Evolutionary conservation across 64 coral and sea anemone species (phyloP).

Genomic region (Montipora sp.): DNA sequence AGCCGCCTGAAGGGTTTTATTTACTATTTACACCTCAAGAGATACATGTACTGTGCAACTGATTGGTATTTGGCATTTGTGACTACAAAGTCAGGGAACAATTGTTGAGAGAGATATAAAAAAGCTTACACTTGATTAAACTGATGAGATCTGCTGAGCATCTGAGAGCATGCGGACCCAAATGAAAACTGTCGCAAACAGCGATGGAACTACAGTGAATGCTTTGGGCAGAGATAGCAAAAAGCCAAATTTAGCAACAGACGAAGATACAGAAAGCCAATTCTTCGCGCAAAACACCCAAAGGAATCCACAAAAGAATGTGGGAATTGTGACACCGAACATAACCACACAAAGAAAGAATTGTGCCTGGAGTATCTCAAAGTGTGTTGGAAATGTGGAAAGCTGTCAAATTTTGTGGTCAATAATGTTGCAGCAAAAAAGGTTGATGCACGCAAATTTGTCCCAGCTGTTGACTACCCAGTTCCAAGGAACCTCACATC

Average conservation of each 20-base stretch:
- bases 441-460: background rate
- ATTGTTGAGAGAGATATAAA: background rate
- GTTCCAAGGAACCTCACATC: too few species aligned
- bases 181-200: background rate
- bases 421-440: background rate
- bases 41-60: too few species aligned
- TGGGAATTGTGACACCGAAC: background rate
- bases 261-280: background rate
- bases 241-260: background rate
- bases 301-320: background rate
- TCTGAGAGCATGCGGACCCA: background rate
- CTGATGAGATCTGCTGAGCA: constrained; percentile 26
- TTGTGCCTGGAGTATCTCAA: background rate
- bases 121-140: background rate
- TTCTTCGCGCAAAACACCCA: background rate
- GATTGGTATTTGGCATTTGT: too few species aligned
- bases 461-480: background rate
- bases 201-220: background rate
- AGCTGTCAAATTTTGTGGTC: background rate
- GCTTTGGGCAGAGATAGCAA: background rate
- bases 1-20: too few species aligned
- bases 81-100: constrained; percentile 3
- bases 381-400: background rate
- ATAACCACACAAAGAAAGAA: background rate
- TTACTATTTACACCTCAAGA: too few species aligned